Base-by-base conservation (phyloP, 2,113 vertebrate genomes). In the Peromyscus polionotus region DNA sequence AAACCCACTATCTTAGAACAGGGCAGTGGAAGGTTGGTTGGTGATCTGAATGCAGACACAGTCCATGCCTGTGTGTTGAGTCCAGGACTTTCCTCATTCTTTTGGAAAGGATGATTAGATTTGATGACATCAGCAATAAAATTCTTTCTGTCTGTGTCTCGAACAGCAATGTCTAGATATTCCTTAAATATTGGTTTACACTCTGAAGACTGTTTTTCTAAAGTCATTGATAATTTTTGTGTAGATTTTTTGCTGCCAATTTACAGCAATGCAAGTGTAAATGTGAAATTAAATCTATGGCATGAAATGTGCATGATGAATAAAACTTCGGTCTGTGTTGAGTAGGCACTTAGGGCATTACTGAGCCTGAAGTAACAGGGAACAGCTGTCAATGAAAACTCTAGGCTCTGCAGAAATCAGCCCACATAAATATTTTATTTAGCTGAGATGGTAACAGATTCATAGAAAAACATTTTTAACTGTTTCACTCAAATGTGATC, bases 341-440 rank as follows among this genome's bases (percentile, higher is more conserved):
- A 80, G 68, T 36, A 91, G 80, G 61, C 96, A 85, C 94, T 96
- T 89, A 95, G 73, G 93, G 68, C 93, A 93, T 94, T 72, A 92
- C 75, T 80, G 57, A 98, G 81, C 81, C 97, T 93, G 90, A 95
- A 77, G 96, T 97, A 97, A 98, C 68, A 97, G 72, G 73, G 94
- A 97, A 22, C 65, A 96, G 95, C 54, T 86, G 51, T 96, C 95
- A 96, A 75, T 95, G 97, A 98, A 98, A 96, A 94, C 95, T 93
- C 95, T 98, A 33, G 97, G 86, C 90, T 97, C 80, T 90, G 90
- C 61, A 95, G 67, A 98, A 98, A 89, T 96, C 92, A 39, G 33
- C 72, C 95, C 88, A 91, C 72, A 95, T 98, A 98, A 98, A 98
- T 98, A 98, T 98, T 99, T 98, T 96, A 98, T 98, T 98, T 98